These are phyloP conservation scores for Matsumurasca onukii DNA, from an alignment of 1,140 invertebrate genomes.

Conservation along the genomic window DNA sequence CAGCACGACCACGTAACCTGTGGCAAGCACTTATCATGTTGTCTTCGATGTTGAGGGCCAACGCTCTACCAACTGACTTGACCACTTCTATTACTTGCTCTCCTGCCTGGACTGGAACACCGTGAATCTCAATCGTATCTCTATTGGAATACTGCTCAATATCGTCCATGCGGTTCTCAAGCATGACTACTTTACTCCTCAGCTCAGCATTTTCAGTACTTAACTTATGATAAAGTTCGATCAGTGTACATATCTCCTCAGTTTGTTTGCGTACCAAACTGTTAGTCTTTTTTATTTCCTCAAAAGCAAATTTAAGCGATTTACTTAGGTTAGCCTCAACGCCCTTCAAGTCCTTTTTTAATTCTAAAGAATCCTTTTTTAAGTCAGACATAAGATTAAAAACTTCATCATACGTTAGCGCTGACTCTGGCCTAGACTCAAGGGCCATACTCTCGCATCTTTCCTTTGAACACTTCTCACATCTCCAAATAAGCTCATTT, in stretches of 20 bases:
- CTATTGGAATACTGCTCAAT: constrained; percentile 16
- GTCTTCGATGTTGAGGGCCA: constrained; percentile 8
- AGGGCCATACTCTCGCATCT: neutral
- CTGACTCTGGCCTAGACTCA: neutral
- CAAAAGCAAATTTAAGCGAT: neutral
- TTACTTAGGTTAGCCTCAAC: neutral
- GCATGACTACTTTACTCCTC: neutral
- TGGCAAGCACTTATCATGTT: constrained; percentile 19
- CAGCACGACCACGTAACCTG: neutral
- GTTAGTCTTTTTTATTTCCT: neutral
- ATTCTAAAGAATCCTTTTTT: too few species aligned
- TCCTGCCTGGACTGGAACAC: neutral
- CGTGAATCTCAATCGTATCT: constrained; percentile 15
- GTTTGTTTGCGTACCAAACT: neutral
- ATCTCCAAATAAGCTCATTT: constrained; percentile 8
- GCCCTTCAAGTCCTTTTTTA: neutral
- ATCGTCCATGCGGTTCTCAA: constrained; percentile 13
- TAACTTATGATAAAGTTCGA: neutral
- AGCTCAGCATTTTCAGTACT: neutral
- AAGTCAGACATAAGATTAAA: neutral
- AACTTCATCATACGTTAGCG: neutral
- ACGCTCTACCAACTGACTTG: neutral
- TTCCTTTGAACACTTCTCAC: constrained; percentile 3
- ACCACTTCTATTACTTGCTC: constrained; percentile 8
- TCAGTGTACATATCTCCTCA: neutral